phyloP scores from a whole-genome alignment of 2,888 invertebrate species.

The Crematogaster levior region DNA sequence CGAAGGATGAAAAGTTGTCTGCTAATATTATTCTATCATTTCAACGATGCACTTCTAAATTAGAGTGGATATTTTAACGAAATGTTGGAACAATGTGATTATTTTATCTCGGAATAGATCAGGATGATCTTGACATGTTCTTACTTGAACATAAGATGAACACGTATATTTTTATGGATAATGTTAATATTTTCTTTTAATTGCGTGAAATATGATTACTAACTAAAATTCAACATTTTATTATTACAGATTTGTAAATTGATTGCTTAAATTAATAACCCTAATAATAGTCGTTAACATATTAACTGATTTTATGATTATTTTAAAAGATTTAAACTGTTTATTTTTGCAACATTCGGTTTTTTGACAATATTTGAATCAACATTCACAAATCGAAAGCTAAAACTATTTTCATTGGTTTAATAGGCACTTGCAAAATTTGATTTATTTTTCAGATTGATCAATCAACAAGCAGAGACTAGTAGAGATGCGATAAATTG shows the following conservation, averaged over 20 bases:
- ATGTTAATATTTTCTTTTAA: background rate
- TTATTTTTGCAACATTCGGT: background rate
- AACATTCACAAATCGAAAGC: background rate
- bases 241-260: background rate
- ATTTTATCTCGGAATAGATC: background rate
- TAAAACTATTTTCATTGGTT: constrained; percentile 5
- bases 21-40: constrained; percentile 67
- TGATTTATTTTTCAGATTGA: constrained; percentile 54
- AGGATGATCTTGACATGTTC: background rate
- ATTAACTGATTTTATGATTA: background rate
- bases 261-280: background rate
- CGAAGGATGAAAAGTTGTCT: constrained; percentile 44
- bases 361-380: background rate
- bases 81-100: background rate
- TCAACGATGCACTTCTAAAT: constrained; percentile 6
- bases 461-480: constrained; percentile 49
- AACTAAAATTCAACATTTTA: background rate
- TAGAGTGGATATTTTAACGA: background rate
- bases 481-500: constrained; percentile 47
- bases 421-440: constrained; percentile 12
- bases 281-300: background rate
- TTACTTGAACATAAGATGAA: background rate
- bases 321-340: background rate
- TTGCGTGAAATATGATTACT: background rate
- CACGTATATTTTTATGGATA: background rate